A percentile compares a stretch with the other conserved stretches of the same genome.
Evolutionary conservation across 2,113 vertebrate species (phyloP).

Genomic region (Dicrurus megarhynchus): DNA sequence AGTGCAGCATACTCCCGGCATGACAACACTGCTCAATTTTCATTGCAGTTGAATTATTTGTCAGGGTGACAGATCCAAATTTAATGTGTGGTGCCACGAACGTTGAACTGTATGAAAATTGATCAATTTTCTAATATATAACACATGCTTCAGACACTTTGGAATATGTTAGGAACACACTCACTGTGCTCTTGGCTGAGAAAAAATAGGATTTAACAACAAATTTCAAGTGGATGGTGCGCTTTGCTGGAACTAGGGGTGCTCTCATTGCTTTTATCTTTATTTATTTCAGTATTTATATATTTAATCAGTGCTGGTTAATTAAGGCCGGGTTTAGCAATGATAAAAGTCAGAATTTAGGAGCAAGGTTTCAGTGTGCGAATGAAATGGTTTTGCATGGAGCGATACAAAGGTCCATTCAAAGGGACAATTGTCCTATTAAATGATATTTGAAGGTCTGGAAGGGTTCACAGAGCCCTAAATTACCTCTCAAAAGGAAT

Average conservation of each 20-base stretch:
- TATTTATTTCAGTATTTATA: neutral
- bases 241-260: neutral
- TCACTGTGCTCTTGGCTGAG: neutral
- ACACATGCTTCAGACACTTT: neutral
- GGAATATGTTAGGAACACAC: neutral
- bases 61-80: neutral
- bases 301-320: neutral
- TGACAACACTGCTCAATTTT: neutral
- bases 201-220: neutral
- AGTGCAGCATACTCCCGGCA: neutral
- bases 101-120: neutral
- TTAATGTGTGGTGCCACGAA: neutral
- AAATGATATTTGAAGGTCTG: neutral
- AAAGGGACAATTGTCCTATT: neutral
- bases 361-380: neutral
- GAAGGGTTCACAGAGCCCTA: neutral
- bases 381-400: neutral
- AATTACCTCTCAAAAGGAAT: neutral
- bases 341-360: neutral
- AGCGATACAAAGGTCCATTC: neutral
- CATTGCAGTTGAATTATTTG: neutral
- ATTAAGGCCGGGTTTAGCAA: neutral
- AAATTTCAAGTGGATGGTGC: neutral
- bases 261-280: neutral
- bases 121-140: constrained; percentile 7